Percentiles rank a stretch among this genome's conserved stretches.
phyloP scores from a whole-genome alignment of 2,113 vertebrate species.

The Oceanodroma tethys region DNA sequence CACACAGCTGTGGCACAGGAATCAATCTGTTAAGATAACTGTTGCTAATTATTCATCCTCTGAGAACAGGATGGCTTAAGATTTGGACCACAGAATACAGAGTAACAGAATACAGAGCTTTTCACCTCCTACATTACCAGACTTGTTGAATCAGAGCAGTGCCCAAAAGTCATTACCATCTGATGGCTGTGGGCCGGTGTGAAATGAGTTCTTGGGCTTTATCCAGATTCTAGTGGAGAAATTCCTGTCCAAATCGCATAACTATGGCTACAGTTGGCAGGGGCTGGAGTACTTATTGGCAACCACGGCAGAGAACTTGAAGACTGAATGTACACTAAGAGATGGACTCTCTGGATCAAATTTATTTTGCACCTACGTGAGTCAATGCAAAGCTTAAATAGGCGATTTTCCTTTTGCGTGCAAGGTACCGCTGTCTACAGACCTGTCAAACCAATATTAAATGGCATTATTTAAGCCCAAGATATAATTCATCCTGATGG shows the following conservation, averaged over 20 bases:
- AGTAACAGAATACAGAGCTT: constrained; percentile 5
- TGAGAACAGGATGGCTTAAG: not conserved
- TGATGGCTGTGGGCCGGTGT: not conserved
- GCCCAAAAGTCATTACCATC: constrained; percentile 22
- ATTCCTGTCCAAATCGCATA: constrained; percentile 15
- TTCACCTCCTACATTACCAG: not conserved
- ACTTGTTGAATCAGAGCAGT: constrained; percentile 5
- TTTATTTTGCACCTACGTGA: not conserved
- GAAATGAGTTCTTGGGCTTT: constrained; percentile 35
- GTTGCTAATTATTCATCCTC: not conserved
- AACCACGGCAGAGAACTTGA: not conserved
- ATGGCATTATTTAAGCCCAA: not conserved
- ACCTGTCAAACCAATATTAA: not conserved
- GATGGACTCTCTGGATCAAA: not conserved
- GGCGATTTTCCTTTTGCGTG: not conserved
- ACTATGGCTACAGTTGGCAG: constrained; percentile 9
- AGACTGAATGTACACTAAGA: not conserved
- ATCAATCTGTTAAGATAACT: not conserved
- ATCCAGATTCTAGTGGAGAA: constrained; percentile 35
- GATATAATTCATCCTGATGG: not conserved
- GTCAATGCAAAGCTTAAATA: not conserved
- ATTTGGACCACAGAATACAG: not conserved
- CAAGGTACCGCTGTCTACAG: accelerated
- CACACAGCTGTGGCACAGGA: not conserved
- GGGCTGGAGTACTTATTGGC: not conserved